phyloP scores from a whole-genome alignment of 2,888 invertebrate genomes.

The Ernsta delagoae region DNA sequence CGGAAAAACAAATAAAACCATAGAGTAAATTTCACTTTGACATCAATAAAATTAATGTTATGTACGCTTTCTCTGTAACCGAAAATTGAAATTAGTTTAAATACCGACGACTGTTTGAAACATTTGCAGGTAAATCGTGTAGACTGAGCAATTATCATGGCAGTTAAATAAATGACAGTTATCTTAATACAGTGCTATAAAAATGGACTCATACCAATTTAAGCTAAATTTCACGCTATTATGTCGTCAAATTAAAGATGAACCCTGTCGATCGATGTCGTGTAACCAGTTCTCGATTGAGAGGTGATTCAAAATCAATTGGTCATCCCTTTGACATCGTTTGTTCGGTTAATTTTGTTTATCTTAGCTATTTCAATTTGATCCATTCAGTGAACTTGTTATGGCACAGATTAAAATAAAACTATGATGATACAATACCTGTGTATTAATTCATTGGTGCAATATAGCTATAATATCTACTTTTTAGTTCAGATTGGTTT shows the following conservation, averaged over 20 bases:
- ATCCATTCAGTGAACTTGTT: too few relatives aligned
- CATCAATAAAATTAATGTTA: conserved; percentile 11
- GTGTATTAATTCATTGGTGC: too few relatives aligned
- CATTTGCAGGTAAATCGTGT: too few relatives aligned
- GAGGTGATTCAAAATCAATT: conserved; percentile 22
- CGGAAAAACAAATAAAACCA: neutral
- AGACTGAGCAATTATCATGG: too few relatives aligned
- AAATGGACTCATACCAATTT: neutral
- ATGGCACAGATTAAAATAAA: too few relatives aligned
- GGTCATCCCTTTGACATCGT: conserved; percentile 7
- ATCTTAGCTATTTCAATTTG: too few relatives aligned
- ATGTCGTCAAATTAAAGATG: conserved; percentile 25
- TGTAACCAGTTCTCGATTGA: conserved; percentile 3
- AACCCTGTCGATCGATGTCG: conserved; percentile 15
- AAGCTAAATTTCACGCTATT: conserved; percentile 1
- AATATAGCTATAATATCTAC: too few relatives aligned
- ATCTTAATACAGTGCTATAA: neutral
- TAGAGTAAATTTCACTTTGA: conserved; percentile 13
- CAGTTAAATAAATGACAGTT: too few relatives aligned
- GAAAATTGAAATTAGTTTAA: conserved; percentile 8
- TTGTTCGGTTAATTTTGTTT: neutral
- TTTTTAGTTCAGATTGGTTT: neutral
- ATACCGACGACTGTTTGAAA: neutral
- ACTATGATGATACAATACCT: too few relatives aligned
- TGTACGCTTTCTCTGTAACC: conserved; percentile 16